phyloP scores from a whole-genome alignment of 2,113 vertebrate genomes.

The Gobius niger region DNA sequence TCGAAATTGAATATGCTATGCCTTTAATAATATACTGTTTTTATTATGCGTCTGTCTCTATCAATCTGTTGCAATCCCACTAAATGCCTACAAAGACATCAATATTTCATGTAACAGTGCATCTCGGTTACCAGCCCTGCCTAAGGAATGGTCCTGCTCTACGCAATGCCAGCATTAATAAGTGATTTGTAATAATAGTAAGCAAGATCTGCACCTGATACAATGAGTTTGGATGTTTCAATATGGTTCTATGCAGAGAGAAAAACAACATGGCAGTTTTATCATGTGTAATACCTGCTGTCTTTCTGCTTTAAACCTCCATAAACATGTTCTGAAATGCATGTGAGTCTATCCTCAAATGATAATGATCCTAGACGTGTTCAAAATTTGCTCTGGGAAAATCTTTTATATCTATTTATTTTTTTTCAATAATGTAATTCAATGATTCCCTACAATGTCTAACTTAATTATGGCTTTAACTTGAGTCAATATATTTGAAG shows the following conservation, averaged over 20 bases:
- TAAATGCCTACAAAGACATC: conserved; percentile 49
- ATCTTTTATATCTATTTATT: no score
- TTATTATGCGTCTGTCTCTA: conserved; percentile 32
- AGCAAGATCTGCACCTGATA: conserved; percentile 31
- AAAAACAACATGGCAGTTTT: no score
- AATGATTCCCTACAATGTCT: no score
- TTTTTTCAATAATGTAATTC: no score
- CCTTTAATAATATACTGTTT: neutral
- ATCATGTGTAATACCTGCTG: no score
- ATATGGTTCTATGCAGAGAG: conserved; percentile 37
- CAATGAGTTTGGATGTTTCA: conserved; percentile 35
- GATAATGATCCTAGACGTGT: no score
- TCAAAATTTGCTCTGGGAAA: no score
- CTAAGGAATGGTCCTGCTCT: conserved; percentile 30
- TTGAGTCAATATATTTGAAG: neutral
- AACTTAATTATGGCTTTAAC: no score
- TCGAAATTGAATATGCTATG: neutral
- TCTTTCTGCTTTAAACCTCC: no score
- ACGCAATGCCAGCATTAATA: conserved; percentile 32
- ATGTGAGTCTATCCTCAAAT: no score
- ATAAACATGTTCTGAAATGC: no score
- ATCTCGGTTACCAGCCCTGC: conserved; percentile 33
- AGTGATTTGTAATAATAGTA: conserved; percentile 32
- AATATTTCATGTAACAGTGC: conserved; percentile 72
- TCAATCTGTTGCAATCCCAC: conserved; percentile 59